Percentiles rank a stretch among this genome's conserved stretches.
These are phyloP conservation scores for Noctua pronuba DNA, from an alignment of 2,888 invertebrate genomes.

Conservation along the genomic window DNA sequence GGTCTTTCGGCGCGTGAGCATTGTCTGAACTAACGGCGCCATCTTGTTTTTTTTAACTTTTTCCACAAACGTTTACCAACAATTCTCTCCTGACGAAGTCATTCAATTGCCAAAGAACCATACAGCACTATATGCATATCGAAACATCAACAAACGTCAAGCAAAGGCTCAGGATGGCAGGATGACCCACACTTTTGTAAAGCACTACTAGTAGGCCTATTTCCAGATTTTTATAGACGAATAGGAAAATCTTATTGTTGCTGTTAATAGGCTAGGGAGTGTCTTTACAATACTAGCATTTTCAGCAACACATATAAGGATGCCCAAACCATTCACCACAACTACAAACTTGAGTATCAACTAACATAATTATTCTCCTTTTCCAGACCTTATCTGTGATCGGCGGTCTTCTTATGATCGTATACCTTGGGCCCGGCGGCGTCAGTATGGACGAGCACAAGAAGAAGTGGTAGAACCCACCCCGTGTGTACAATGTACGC, in stretches of 20 bases:
- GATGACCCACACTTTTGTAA: no score
- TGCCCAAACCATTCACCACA: not conserved
- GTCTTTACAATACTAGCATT: not conserved
- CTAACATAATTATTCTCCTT: not conserved
- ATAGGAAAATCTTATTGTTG: not conserved
- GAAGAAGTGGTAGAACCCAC: constrained; percentile 96
- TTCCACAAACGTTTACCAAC: no score
- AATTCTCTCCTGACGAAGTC: not conserved
- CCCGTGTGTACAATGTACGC: constrained; percentile 68
- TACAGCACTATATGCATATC: not conserved
- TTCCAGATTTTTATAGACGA: not conserved
- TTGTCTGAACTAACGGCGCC: not conserved
- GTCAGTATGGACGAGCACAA: constrained; percentile 99
- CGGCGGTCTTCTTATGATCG: constrained; percentile 99
- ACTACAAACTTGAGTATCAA: not conserved
- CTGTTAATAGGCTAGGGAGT: not conserved
- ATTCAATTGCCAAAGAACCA: not conserved
- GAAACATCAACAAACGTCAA: not conserved
- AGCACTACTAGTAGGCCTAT: no score
- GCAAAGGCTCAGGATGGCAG: not conserved
- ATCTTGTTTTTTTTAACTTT: no score
- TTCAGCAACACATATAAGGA: not conserved
- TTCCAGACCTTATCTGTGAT: constrained; percentile 99
- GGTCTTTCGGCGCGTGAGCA: not conserved
- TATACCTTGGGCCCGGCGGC: constrained; percentile 99